These are phyloP conservation scores for Brienomyrus brachyistius DNA, from an alignment of 2,113 vertebrate genomes.

Conservation along the genomic window DNA sequence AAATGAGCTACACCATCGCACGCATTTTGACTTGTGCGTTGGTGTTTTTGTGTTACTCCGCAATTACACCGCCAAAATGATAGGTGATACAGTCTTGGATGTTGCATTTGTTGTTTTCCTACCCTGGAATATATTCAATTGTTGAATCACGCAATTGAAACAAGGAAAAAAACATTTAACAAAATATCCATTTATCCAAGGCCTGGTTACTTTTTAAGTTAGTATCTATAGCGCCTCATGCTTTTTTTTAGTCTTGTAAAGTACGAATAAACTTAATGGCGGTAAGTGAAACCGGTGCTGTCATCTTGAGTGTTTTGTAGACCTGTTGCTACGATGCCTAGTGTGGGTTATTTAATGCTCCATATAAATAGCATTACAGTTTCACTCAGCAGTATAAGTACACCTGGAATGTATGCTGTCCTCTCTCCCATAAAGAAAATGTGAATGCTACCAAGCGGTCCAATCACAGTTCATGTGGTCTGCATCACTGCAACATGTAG, in stretches of 20 bases:
- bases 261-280: neutral
- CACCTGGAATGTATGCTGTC: neutral
- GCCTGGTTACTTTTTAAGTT: neutral
- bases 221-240: neutral
- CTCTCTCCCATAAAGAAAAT: neutral
- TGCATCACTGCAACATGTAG: neutral
- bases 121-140: neutral
- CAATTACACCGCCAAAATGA: neutral
- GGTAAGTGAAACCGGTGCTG: neutral
- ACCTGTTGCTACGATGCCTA: neutral
- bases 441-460: neutral
- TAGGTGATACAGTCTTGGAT: neutral
- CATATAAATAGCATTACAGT: neutral
- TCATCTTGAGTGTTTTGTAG: neutral
- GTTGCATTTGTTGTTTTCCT: neutral
- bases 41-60: neutral
- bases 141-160: neutral
- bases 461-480: neutral
- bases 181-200: neutral
- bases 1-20: neutral
- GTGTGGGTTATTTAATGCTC: neutral
- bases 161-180: neutral
- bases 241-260: neutral
- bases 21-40: neutral
- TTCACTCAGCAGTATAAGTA: neutral